phyloP scores from a whole-genome alignment of 2,888 invertebrate species.

The Aphelenchoides bicaudatus region DNA sequence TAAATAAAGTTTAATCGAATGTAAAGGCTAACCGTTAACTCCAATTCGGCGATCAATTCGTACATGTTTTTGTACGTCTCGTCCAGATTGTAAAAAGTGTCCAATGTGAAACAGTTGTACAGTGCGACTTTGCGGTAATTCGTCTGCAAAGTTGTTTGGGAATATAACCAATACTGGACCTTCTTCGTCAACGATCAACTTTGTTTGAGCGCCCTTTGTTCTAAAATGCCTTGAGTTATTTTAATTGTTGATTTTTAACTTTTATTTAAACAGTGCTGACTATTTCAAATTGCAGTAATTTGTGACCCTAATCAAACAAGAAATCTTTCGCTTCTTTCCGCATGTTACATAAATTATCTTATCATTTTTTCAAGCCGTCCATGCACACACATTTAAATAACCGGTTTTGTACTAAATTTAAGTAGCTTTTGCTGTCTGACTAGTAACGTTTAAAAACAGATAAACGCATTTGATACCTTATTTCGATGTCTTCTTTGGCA shows the following conservation, averaged over 20 bases:
- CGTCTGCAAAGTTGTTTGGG: constrained; percentile 23
- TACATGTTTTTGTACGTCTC: neutral
- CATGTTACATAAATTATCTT: too few relatives aligned
- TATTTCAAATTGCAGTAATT: too few relatives aligned
- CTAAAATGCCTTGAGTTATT: neutral
- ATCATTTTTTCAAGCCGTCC: too few relatives aligned
- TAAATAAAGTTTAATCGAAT: neutral
- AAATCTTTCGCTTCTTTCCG: too few relatives aligned
- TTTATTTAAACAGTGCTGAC: too few relatives aligned
- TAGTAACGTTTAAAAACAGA: too few relatives aligned
- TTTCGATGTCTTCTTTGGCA: constrained; percentile 16
- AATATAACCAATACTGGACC: constrained; percentile 27
- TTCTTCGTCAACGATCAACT: constrained; percentile 21
- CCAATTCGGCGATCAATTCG: constrained; percentile 1
- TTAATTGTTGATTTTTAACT: neutral
- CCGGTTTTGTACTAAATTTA: too few relatives aligned
- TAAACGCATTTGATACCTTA: too few relatives aligned
- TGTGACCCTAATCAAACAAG: too few relatives aligned
- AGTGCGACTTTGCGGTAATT: constrained; percentile 6
- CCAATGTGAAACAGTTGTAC: constrained; percentile 28
- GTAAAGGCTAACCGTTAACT: constrained; percentile 20
- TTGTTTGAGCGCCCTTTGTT: constrained; percentile 15
- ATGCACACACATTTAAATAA: too few relatives aligned
- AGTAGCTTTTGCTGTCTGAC: too few relatives aligned
- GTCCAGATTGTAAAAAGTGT: constrained; percentile 16